Evolutionary conservation across 1,140 invertebrate species (phyloP).

Genomic region (Drosophila guanche): DNA sequence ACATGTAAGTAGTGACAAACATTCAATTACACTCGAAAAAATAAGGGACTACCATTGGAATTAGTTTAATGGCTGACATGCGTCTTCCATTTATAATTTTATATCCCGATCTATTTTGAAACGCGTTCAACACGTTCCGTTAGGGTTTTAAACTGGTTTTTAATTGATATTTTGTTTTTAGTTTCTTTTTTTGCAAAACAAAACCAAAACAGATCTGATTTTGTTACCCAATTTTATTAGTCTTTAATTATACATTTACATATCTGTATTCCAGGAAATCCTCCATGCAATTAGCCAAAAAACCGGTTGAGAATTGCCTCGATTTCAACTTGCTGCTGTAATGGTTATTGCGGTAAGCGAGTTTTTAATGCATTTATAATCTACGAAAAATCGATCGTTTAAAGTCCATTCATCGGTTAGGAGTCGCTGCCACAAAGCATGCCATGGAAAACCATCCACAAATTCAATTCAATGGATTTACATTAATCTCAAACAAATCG

Average conservation of each 20-base stretch:
- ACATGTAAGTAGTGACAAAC: background rate
- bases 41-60: background rate
- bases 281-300: conserved; percentile 2
- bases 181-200: conserved; percentile 2
- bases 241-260: conserved; percentile 16
- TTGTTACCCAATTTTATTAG: too few relatives aligned
- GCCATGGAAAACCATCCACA: background rate
- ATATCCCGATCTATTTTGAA: conserved; percentile 34
- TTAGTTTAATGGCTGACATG: conserved; percentile 33
- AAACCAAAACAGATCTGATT: conserved; percentile 33
- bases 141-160: conserved; percentile 30
- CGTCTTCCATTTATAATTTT: conserved; percentile 24
- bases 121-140: background rate
- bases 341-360: background rate
- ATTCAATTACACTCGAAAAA: background rate
- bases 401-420: too few relatives aligned
- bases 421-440: too few relatives aligned
- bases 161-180: background rate
- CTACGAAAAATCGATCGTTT: too few relatives aligned
- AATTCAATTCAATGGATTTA: conserved; percentile 33
- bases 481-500: conserved; percentile 32
- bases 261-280: conserved; percentile 38
- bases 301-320: background rate
- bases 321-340: background rate
- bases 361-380: too few relatives aligned